A percentile compares a stretch with the other conserved stretches of the same genome.
Conservation (phyloP, 2,888 invertebrate species). For the Hybos culiciformis region DNA sequence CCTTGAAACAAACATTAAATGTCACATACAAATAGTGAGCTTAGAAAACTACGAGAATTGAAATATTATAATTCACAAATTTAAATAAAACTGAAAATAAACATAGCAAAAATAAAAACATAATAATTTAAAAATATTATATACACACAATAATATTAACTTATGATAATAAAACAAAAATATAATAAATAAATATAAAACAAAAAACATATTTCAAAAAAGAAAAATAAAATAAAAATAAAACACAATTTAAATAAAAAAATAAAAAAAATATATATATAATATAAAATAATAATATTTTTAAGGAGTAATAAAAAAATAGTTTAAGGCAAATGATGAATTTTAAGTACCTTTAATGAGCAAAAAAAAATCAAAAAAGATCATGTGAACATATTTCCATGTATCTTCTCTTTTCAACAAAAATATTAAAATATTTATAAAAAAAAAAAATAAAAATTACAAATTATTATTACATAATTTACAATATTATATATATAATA, state of each 20-base stretch:
- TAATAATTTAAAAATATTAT: too few relatives aligned
- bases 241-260: not conserved
- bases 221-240: not conserved
- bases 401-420: not conserved
- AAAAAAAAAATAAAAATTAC: not conserved
- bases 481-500: not conserved
- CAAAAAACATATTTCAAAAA: not conserved
- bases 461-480: not conserved
- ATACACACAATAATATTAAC: not conserved
- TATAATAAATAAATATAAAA: not conserved
- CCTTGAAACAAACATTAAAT: not conserved
- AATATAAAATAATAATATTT: not conserved
- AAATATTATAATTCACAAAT: not conserved
- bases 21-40: not conserved
- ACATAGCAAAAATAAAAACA: not conserved
- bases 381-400: conserved; percentile 2
- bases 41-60: not conserved
- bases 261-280: not conserved
- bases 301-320: not conserved
- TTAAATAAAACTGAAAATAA: not conserved
- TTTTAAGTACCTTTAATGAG: conserved; percentile 3
- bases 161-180: not conserved
- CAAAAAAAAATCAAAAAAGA: conserved; percentile 1
- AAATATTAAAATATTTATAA: too few relatives aligned
- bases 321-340: not conserved